These are phyloP conservation scores for Bolinopsis microptera DNA, from an alignment of 37 sponge, comb jelly and placozoan genomes.

Conservation along the genomic window DNA sequence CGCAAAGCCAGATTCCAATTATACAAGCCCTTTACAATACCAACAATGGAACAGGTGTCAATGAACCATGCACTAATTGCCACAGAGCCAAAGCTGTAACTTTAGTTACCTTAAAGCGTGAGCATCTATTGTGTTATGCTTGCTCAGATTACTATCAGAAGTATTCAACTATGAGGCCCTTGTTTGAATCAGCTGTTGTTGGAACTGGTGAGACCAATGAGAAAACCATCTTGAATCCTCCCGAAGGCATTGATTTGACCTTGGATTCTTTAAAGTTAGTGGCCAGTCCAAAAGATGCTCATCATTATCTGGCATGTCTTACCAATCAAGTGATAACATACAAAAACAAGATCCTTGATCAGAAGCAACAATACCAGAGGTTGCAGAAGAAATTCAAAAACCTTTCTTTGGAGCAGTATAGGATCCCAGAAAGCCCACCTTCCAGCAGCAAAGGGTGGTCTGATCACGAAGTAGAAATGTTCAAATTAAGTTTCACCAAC, in stretches of 20 bases:
- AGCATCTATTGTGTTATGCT: not conserved
- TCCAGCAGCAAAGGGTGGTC: slow-evolving; percentile 27
- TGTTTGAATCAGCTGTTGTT: slow-evolving; percentile 54
- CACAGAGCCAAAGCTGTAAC: slow-evolving; percentile 58
- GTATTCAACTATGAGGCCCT: slow-evolving; percentile 60
- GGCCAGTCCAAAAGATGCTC: slow-evolving; percentile 58
- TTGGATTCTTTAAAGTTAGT: slow-evolving; percentile 39
- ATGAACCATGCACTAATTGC: slow-evolving; percentile 49
- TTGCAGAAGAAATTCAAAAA: not conserved
- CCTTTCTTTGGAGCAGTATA: slow-evolving; percentile 1
- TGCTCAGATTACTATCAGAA: slow-evolving; percentile 62
- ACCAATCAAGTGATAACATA: slow-evolving; percentile 48
- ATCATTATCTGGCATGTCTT: slow-evolving; percentile 31
- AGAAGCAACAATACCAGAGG: not conserved
- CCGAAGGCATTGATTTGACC: slow-evolving; percentile 57
- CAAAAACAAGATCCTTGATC: slow-evolving; percentile 45
- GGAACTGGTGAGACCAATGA: slow-evolving; percentile 59
- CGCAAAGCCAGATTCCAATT: slow-evolving; percentile 59
- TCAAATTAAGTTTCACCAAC: slow-evolving; percentile 8
- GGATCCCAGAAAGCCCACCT: not conserved
- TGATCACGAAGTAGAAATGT: slow-evolving; percentile 45
- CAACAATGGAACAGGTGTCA: slow-evolving; percentile 1
- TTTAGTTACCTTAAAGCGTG: slow-evolving; percentile 35
- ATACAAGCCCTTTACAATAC: slow-evolving; percentile 49
- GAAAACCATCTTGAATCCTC: slow-evolving; percentile 41